Evolutionary conservation across 2,797 vertebrate genomes (phyloP).

Genomic region (Poecilia gillii): DNA sequence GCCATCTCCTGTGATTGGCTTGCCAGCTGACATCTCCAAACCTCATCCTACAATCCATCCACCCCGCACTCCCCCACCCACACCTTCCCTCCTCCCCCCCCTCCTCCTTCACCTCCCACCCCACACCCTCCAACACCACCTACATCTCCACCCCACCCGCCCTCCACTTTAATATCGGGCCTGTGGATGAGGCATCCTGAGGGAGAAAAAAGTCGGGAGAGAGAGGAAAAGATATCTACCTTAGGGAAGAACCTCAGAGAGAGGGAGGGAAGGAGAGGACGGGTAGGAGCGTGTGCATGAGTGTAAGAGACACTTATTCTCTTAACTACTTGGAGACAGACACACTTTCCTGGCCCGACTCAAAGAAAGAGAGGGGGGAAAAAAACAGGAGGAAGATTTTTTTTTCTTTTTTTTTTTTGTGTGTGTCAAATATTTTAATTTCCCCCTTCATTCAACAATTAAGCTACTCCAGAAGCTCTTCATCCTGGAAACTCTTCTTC

Average conservation of each 20-base stretch:
- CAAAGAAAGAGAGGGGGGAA: conserved; percentile 74
- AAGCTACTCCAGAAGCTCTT: conserved; percentile 68
- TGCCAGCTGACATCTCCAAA: conserved; percentile 88
- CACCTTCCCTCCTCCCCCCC: conserved; percentile 3
- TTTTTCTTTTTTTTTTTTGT: conserved; percentile 55
- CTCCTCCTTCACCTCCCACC: conserved; percentile 11
- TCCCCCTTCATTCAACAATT: conserved; percentile 74
- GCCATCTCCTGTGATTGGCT: conserved; percentile 88
- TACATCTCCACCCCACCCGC: conserved; percentile 16
- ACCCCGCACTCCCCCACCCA: neutral
- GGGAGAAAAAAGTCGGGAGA: conserved; percentile 83
- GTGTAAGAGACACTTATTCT: conserved; percentile 84
- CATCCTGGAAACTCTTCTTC: conserved; percentile 75
- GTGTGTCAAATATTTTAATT: conserved; percentile 65
- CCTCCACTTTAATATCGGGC: conserved; percentile 84
- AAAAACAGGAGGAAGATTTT: conserved; percentile 71
- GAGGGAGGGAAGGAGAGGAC: conserved; percentile 86
- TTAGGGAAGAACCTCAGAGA: conserved; percentile 87
- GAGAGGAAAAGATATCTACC: conserved; percentile 87
- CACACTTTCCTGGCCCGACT: conserved; percentile 83
- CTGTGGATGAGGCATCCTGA: conserved; percentile 86
- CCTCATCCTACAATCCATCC: conserved; percentile 48
- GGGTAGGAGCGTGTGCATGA: conserved; percentile 82
- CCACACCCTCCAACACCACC: conserved; percentile 2
- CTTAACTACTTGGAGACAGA: conserved; percentile 84